Percentiles rank a stretch among this genome's conserved stretches.
phyloP scores from a whole-genome alignment of 2,113 vertebrate genomes.

The Mugil cephalus region DNA sequence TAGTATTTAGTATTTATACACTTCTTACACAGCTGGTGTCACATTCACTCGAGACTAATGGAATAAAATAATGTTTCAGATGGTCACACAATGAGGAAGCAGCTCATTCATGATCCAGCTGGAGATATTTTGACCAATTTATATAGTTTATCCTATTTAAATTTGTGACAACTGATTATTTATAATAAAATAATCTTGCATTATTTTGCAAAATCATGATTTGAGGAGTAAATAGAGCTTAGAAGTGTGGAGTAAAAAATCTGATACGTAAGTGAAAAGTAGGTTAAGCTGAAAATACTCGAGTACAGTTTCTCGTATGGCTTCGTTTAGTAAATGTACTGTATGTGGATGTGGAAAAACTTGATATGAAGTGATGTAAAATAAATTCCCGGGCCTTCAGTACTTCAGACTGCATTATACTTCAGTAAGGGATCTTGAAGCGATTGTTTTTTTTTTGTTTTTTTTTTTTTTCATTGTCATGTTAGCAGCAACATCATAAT shows the following conservation, averaged over 20 bases:
- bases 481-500: constrained; percentile 89
- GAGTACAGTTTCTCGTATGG: neutral
- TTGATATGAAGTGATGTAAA: neutral
- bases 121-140: neutral
- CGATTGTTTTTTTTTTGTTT: constrained; percentile 44
- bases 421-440: constrained; percentile 24
- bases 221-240: too few relatives aligned
- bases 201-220: too few relatives aligned
- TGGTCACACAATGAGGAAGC: neutral
- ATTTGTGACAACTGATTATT: too few relatives aligned
- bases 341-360: neutral
- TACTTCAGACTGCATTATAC: neutral
- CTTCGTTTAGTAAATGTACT: neutral
- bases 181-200: too few relatives aligned
- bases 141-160: too few relatives aligned
- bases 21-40: neutral
- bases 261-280: neutral
- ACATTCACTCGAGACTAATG: neutral
- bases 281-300: neutral
- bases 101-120: neutral
- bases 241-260: neutral
- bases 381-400: constrained; percentile 7
- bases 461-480: constrained; percentile 70
- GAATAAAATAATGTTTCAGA: neutral
- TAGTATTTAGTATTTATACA: too few relatives aligned